These are phyloP conservation scores for Intellagama lesueurii DNA, from an alignment of 2,797 vertebrate genomes.

Conservation along the genomic window DNA sequence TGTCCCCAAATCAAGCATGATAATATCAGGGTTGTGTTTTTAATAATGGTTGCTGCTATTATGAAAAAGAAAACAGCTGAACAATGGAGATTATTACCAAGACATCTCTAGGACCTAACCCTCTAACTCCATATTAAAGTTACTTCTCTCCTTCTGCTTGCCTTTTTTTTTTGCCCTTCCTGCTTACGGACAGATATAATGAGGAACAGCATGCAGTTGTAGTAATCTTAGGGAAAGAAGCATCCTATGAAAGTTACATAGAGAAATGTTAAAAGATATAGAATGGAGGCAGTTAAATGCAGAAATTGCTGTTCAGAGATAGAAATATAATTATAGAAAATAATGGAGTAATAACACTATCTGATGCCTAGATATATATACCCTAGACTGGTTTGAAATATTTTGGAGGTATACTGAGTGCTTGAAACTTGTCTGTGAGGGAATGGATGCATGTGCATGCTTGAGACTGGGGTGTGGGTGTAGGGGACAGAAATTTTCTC, in stretches of 20 bases:
- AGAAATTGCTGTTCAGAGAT: not conserved
- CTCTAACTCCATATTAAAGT: not conserved
- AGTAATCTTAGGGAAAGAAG: not conserved
- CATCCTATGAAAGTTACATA: not conserved
- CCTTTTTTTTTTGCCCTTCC: not conserved
- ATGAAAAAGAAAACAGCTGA: not conserved
- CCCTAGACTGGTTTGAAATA: not conserved
- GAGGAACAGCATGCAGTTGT: not conserved
- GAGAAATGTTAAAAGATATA: not conserved
- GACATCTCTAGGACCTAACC: not conserved
- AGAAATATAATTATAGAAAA: not conserved
- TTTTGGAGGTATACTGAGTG: not conserved
- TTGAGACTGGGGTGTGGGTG: not conserved
- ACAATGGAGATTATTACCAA: not conserved
- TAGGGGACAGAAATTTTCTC: slow-evolving; percentile 15
- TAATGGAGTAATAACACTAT: not conserved
- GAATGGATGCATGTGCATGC: not conserved
- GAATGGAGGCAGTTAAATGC: not conserved
- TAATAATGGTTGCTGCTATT: not conserved
- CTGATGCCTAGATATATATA: not conserved
- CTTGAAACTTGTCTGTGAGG: not conserved
- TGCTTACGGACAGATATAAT: not conserved
- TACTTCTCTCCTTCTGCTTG: not conserved
- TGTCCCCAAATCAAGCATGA: slow-evolving; percentile 6
- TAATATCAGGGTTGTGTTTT: not conserved